Conservation (phyloP, 2,888 invertebrate species). For the Metellina segmentata region DNA sequence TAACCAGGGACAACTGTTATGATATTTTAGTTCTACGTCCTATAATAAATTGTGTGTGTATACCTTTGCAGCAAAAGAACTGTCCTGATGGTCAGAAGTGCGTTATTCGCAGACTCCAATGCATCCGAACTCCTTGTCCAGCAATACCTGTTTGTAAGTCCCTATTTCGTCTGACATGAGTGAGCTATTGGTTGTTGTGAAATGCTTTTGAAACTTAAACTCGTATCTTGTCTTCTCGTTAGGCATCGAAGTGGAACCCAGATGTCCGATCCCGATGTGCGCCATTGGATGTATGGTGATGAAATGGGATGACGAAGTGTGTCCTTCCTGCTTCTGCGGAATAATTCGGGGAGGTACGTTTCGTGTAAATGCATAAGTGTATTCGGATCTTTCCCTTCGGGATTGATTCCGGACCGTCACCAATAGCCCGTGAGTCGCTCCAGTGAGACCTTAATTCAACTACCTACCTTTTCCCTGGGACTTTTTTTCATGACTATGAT, state of each 20-base stretch:
- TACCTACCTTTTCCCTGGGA: no score
- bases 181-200: not conserved
- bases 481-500: no score
- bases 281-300: constrained; percentile 74
- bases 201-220: not conserved
- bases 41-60: not conserved
- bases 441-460: no score
- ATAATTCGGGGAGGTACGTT: constrained; percentile 73
- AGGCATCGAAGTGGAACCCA: constrained; percentile 73
- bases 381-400: no score
- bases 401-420: no score
- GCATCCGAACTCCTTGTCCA: constrained; percentile 70
- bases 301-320: constrained; percentile 75
- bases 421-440: no score
- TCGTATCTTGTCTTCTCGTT: not conserved
- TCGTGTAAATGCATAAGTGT: not conserved
- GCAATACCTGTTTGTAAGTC: constrained; percentile 73
- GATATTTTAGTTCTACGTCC: no score
- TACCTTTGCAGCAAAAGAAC: constrained; percentile 62
- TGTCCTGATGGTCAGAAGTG: constrained; percentile 74
- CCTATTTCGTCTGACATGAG: not conserved
- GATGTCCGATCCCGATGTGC: constrained; percentile 74
- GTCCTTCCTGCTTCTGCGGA: constrained; percentile 73
- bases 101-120: constrained; percentile 66
- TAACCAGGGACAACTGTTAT: no score